These are phyloP conservation scores for Paramormyrops kingsleyae DNA, from an alignment of 2,113 vertebrate genomes.

Conservation along the genomic window DNA sequence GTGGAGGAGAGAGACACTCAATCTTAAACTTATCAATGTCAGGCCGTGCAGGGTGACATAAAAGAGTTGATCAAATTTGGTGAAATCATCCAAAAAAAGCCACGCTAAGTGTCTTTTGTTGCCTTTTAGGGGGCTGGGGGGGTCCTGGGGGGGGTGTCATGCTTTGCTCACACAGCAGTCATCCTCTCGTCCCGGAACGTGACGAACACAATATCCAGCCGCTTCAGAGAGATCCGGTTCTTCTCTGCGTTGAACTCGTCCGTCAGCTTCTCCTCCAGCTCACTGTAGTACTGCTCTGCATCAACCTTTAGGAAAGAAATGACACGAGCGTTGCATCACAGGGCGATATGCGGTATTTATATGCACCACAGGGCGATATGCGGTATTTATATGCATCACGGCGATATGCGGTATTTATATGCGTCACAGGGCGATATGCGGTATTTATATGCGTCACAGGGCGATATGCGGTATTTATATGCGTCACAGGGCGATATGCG, in stretches of 20 bases:
- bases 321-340: not conserved
- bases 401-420: too few relatives aligned
- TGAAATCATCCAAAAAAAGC: not conserved
- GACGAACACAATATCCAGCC: slow-evolving; percentile 84
- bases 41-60: not conserved
- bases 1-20: not conserved
- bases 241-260: slow-evolving; percentile 94
- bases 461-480: not conserved
- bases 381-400: not conserved
- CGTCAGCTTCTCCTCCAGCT: slow-evolving; percentile 89
- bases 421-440: not conserved
- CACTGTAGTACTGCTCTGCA: slow-evolving; percentile 92
- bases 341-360: too few relatives aligned
- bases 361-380: not conserved
- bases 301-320: slow-evolving; percentile 70
- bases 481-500: too few relatives aligned
- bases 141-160: not conserved
- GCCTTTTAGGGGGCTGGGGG: not conserved
- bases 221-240: slow-evolving; percentile 75
- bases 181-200: slow-evolving; percentile 89
- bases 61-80: not conserved
- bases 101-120: not conserved
- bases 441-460: not conserved
- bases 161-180: slow-evolving; percentile 77
- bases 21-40: not conserved